Conservation (phyloP, 2,113 vertebrate genomes). For the Mastomys coucha region DNA sequence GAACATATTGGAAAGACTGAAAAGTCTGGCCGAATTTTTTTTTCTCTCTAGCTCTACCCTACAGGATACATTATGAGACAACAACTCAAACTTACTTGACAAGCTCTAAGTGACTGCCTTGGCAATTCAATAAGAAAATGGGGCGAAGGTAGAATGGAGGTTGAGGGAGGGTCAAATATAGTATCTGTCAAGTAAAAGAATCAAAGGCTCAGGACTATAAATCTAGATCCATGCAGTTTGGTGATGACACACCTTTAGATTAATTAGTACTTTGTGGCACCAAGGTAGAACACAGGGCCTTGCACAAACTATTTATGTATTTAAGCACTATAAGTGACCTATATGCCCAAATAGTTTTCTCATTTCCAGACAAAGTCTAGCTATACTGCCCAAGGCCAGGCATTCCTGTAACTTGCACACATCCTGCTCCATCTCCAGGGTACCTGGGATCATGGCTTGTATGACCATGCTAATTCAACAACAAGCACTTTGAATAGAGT, state of each 20-base stretch:
- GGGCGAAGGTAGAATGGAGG: neutral
- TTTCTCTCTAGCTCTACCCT: neutral
- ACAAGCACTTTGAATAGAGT: constrained; percentile 30
- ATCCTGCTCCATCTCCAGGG: neutral
- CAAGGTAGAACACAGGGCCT: neutral
- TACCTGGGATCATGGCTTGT: neutral
- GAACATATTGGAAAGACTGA: neutral
- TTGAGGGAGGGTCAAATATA: neutral
- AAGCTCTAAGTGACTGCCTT: neutral
- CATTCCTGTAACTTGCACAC: neutral
- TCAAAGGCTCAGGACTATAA: neutral
- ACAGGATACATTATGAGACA: neutral
- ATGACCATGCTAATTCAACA: neutral
- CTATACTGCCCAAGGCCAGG: neutral
- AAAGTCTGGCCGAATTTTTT: neutral
- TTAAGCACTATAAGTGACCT: neutral
- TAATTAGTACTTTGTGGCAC: neutral
- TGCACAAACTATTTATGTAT: neutral
- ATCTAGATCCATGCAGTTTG: neutral
- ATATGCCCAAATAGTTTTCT: neutral
- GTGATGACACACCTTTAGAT: constrained; percentile 17
- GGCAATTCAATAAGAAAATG: neutral
- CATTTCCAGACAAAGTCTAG: neutral
- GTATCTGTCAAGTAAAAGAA: neutral
- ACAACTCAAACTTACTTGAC: neutral